Evolutionary conservation across 2,113 vertebrate species (phyloP).

Genomic region (Mugil cephalus): DNA sequence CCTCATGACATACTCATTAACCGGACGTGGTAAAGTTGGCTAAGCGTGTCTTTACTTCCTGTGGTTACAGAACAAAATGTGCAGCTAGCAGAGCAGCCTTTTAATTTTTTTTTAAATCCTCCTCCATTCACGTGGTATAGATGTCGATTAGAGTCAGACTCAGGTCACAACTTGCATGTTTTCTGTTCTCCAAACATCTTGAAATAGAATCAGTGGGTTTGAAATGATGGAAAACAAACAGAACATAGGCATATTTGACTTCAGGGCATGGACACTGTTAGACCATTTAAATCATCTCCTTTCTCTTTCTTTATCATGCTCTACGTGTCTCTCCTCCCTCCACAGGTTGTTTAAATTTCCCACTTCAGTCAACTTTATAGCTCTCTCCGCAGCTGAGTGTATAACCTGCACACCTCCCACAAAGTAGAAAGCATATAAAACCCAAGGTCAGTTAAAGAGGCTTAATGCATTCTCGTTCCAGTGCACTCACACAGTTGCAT

Average conservation of each 20-base stretch:
- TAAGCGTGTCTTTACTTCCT: constrained; percentile 47
- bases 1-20: constrained; percentile 6
- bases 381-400: constrained; percentile 29
- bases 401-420: constrained; percentile 7
- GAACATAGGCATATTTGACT: constrained; percentile 26
- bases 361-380: constrained; percentile 52
- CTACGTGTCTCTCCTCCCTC: not conserved
- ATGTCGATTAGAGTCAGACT: constrained; percentile 5
- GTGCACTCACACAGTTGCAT: constrained; percentile 25
- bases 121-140: not conserved
- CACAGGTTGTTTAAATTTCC: constrained; percentile 53
- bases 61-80: constrained; percentile 62
- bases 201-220: constrained; percentile 24
- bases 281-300: constrained; percentile 23
- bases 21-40: constrained; percentile 2
- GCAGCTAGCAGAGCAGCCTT: constrained; percentile 29
- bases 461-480: constrained; percentile 18
- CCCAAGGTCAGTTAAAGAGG: constrained; percentile 9
- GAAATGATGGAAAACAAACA: constrained; percentile 16
- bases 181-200: constrained; percentile 9
- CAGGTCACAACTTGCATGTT: not conserved
- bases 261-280: constrained; percentile 1
- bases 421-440: constrained; percentile 20
- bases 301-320: constrained; percentile 42
- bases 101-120: not conserved